Percentiles rank a stretch among this genome's conserved stretches.
These are phyloP conservation scores for Pyxicephalus adspersus DNA, from an alignment of 2,113 vertebrate species.

Conservation along the genomic window DNA sequence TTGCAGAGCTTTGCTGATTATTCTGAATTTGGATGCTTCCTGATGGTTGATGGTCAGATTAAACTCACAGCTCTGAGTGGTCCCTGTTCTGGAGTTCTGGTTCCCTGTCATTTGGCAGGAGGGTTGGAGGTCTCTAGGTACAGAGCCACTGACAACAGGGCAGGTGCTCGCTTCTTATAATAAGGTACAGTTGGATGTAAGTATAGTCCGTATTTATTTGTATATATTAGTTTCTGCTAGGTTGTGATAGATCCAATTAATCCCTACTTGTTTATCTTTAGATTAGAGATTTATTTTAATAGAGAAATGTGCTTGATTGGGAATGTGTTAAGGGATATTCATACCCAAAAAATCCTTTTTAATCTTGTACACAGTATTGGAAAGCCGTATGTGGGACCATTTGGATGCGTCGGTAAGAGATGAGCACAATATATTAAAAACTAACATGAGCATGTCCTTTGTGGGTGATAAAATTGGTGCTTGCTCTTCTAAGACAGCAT, in stretches of 20 bases:
- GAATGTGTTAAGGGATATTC: not conserved
- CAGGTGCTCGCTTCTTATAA: not conserved
- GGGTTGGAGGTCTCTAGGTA: not conserved
- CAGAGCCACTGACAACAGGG: not conserved
- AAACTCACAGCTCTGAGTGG: not conserved
- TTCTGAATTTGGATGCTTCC: constrained; percentile 6
- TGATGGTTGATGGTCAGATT: not conserved
- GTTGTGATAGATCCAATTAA: constrained; percentile 4
- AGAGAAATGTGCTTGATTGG: not conserved
- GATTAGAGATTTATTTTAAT: not conserved
- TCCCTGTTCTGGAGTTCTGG: not conserved
- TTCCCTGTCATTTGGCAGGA: constrained; percentile 3
- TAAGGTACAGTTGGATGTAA: not conserved
- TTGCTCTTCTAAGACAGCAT: too few relatives aligned
- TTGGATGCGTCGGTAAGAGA: not conserved
- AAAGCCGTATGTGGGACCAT: not conserved
- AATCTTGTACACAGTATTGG: not conserved
- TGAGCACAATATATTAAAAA: too few relatives aligned
- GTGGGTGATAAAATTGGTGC: too few relatives aligned
- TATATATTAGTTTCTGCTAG: too few relatives aligned
- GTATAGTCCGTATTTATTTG: not conserved
- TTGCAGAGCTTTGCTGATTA: constrained; percentile 25
- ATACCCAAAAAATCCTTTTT: not conserved
- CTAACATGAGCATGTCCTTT: too few relatives aligned
- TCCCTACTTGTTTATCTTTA: not conserved